Percentiles rank a stretch among this genome's conserved stretches.
phyloP scores from a whole-genome alignment of 2,888 invertebrate species.

The Heliconius ismenius region DNA sequence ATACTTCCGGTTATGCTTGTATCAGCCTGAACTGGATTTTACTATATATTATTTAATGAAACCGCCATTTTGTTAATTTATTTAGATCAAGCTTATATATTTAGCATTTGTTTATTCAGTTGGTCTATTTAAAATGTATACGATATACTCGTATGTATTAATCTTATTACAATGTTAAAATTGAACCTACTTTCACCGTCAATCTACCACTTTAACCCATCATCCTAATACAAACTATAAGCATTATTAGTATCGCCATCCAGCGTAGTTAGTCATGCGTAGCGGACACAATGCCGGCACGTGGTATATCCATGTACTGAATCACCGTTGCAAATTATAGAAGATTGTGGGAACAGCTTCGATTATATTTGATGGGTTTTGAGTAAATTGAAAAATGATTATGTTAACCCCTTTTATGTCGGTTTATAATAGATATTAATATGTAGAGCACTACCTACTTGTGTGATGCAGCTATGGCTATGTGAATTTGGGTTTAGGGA shows the following conservation, averaged over 20 bases:
- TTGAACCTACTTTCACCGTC: not conserved
- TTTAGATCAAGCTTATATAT: no score
- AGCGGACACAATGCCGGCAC: constrained; percentile 31
- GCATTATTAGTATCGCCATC: not conserved
- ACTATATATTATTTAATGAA: no score
- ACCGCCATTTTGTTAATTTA: no score
- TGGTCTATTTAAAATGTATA: not conserved
- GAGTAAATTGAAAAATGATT: constrained; percentile 16
- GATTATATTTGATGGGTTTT: constrained; percentile 10
- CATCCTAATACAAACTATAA: not conserved
- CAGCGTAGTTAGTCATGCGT: constrained; percentile 28
- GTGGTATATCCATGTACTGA: constrained; percentile 28
- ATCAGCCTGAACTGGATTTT: no score
- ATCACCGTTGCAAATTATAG: constrained; percentile 32
- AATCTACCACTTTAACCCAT: not conserved
- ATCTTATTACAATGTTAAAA: not conserved
- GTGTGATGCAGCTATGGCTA: not conserved
- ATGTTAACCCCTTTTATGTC: constrained; percentile 14
- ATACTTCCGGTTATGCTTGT: no score
- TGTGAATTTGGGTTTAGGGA: no score
- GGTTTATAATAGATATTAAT: constrained; percentile 7
- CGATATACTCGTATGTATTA: not conserved
- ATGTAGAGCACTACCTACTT: not conserved
- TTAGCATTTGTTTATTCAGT: no score
- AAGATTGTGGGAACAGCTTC: constrained; percentile 32